Evolutionary conservation across 2,888 invertebrate species (phyloP).

Genomic region (Punctoribates punctum): DNA sequence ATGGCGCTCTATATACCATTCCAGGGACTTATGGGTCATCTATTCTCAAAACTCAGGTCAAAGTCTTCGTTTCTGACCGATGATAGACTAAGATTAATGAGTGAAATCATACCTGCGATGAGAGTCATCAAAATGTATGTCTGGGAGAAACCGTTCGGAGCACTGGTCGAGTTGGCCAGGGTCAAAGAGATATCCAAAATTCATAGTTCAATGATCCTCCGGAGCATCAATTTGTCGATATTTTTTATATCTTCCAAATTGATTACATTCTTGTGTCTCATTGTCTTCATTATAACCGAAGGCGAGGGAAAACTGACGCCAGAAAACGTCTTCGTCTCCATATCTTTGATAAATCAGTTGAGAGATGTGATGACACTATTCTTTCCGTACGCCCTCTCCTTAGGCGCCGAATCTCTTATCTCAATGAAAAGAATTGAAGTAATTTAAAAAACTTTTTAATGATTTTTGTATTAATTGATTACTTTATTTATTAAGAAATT

Average conservation of each 20-base stretch:
- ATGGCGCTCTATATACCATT: conserved; percentile 76
- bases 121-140: conserved; percentile 96
- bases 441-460: neutral
- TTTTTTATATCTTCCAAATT: conserved; percentile 71
- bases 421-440: conserved; percentile 64
- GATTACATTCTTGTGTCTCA: conserved; percentile 73
- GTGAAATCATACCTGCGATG: conserved; percentile 88
- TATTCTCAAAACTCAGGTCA: conserved; percentile 61
- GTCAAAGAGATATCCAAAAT: conserved; percentile 67
- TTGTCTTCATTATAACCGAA: conserved; percentile 68
- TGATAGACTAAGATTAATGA: conserved; percentile 85
- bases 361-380: conserved; percentile 69
- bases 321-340: conserved; percentile 67
- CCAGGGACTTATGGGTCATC: conserved; percentile 64
- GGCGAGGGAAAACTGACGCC: conserved; percentile 44
- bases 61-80: conserved; percentile 81
- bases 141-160: conserved; percentile 84
- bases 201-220: conserved; percentile 61
- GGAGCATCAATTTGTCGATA: conserved; percentile 64
- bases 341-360: conserved; percentile 82
- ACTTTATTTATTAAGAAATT: neutral
- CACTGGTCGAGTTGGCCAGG: conserved; percentile 71
- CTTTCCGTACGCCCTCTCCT: conserved; percentile 71
- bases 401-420: conserved; percentile 72
- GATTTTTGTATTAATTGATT: neutral